Evolutionary conservation across 2,797 vertebrate genomes (phyloP).

Genomic region (Cottoperca gobio): DNA sequence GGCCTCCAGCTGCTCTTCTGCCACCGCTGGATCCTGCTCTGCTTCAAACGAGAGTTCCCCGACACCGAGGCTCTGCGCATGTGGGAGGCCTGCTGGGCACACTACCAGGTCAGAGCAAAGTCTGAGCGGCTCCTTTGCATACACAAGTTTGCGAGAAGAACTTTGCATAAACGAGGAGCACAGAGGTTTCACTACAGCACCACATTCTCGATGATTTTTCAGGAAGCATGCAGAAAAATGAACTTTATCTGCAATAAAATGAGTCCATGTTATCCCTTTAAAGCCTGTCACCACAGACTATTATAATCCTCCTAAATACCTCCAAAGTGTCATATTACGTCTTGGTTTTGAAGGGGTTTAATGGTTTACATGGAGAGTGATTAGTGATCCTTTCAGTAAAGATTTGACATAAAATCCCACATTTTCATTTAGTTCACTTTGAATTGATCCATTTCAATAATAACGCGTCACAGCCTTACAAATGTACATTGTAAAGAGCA

Average conservation of each 20-base stretch:
- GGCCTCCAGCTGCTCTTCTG: slow-evolving; percentile 98
- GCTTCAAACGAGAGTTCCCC: slow-evolving; percentile 97
- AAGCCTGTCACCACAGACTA: slow-evolving; percentile 12
- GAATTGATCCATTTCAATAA: background rate
- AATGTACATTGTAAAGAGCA: background rate
- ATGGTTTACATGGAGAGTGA: slow-evolving; percentile 18
- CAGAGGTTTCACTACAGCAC: background rate
- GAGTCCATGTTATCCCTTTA: slow-evolving; percentile 23
- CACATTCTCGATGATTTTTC: background rate
- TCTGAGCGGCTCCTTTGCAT: slow-evolving; percentile 22
- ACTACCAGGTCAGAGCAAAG: slow-evolving; percentile 92
- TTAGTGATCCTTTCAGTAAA: slow-evolving; percentile 8
- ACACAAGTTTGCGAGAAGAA: slow-evolving; percentile 5
- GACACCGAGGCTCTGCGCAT: slow-evolving; percentile 95
- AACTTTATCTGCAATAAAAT: background rate
- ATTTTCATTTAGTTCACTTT: slow-evolving; percentile 3
- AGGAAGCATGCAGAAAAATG: background rate
- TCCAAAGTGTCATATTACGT: slow-evolving; percentile 18
- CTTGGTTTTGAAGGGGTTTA: slow-evolving; percentile 24
- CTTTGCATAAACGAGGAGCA: slow-evolving; percentile 25
- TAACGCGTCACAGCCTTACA: background rate
- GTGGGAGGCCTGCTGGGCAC: slow-evolving; percentile 99
- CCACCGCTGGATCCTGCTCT: slow-evolving; percentile 98
- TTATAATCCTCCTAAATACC: slow-evolving; percentile 50
- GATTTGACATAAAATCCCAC: slow-evolving; percentile 9